Evolutionary conservation across 2,888 invertebrate genomes (phyloP), one percentile per base, ranked within the genome.

Genomic region (Odontothrips loti): DNA sequence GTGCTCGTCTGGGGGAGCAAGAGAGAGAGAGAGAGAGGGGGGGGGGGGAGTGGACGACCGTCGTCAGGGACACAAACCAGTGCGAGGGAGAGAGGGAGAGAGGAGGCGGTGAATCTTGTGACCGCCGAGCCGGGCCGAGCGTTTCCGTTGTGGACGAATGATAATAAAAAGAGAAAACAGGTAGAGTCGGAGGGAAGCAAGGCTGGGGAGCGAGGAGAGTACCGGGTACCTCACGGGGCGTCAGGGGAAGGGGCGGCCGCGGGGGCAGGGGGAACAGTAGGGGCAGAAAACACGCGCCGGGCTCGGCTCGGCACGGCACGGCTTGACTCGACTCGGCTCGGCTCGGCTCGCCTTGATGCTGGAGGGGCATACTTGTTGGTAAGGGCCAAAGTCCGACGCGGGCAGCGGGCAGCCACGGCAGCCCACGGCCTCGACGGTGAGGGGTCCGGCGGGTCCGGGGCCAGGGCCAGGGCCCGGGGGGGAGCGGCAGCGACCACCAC

Each of bases 141-240:
- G 68, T 75, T 75, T 75, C 68, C 68, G 68, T 27, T 23, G 68
- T 75, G 68, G 68, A 75, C 68, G 68, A 75, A 75, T 75, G 68
- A 75, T 75, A 75, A 75, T 75, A 75, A 75, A 75, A 75, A 75
- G 68, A 75, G 68, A 75, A 75, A 75, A 75, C 68, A 23, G 68
- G 68, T 27, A 75, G 68, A 75, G 68, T 75, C 68, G 68, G 68
- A 75, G 23, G 68, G 23, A 43, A 43, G 68, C 68, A 23, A 23
- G 27, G 27, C 23, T n/a, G 68, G 12, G 68, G 23, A 12, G 68
- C 11, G 68, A 9, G 68, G 68, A 3, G 68, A 58, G 68, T 58
- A 58, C 58, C 68, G 23, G 68, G 68, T 75, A 75, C 68, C 68
- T 12, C 58, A 1, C 23, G 27, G 68, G 27, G 23, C 68, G 58